Base-by-base conservation (phyloP, 2,888 invertebrate species). In the Polia nebulosa region DNA sequence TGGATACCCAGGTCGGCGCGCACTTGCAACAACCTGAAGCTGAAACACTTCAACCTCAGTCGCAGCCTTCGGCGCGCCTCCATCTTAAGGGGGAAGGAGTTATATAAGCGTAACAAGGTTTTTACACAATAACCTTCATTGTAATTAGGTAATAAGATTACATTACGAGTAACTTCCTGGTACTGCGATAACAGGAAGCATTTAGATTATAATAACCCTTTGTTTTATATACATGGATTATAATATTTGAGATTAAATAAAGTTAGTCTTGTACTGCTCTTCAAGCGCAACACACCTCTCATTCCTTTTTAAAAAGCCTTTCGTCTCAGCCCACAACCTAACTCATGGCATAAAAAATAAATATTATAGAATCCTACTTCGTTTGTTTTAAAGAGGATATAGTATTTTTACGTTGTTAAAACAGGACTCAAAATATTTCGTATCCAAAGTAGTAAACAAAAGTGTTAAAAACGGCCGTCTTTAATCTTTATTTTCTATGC, bases 1-100 rank as follows among this genome's bases (percentile, higher is more conserved):
- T 63, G 62, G 62, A 34, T 44, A 63, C 61, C 59, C 0, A 63
- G 17, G 8, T 45, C 60, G 44, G 61, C 45, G 34, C 62, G 5
- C 1, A 5, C 27, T 11, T 8, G 62, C 62, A 60, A 60, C 44
- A 60, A 8, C 32, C 44, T 8, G 62, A 63, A 63, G 22, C 22
- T 25, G 61, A 27, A 4, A 0, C 32, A 59, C 9, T 45, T 0
- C 61, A 59, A 20, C 61, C 45, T 20, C 60, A 45, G 44, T 32
- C 60, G 34, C 60, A 63, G 25, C 32, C 61, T 45, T 44, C 62
- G 15, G 60, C 32, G 6, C 60, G 60, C 44, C 32, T 44, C 8
- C 62, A 62, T 59, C 44, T 59, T 63, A 58, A 59, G 41, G 44
- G 62, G 44, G 61, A 56, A 56, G 22, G 57, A 61, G 61, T 61